These are phyloP conservation scores for Parnassius orleans DNA, from an alignment of 2,888 invertebrate species.

Conservation along the genomic window DNA sequence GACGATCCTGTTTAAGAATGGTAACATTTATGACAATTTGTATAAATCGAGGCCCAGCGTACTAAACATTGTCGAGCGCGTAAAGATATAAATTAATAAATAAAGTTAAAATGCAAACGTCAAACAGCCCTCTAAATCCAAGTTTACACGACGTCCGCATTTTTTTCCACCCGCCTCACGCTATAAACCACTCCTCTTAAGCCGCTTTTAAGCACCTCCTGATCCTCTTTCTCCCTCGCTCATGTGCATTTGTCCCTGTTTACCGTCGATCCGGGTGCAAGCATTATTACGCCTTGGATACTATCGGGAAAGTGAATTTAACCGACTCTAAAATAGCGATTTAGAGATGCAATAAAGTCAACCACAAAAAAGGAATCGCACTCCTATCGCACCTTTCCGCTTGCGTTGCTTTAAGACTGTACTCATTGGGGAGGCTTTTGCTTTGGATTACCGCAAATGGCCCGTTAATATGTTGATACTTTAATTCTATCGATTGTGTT, in stretches of 20 bases:
- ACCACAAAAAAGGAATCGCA: conserved; percentile 2
- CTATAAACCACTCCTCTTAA: conserved; percentile 40
- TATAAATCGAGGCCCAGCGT: no score
- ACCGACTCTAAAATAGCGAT: conserved; percentile 22
- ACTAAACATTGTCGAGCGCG: not conserved
- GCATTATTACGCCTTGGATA: conserved; percentile 21
- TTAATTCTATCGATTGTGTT: no score
- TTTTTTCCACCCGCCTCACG: conserved; percentile 34
- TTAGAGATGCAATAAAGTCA: conserved; percentile 16
- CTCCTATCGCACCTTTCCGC: not conserved
- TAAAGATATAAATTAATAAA: conserved; percentile 7
- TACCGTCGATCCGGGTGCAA: conserved; percentile 13
- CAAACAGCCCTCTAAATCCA: conserved; percentile 11
- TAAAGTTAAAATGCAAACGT: conserved; percentile 7
- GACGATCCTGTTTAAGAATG: no score
- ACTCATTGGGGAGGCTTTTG: no score
- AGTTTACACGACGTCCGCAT: conserved; percentile 9
- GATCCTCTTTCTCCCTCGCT: conserved; percentile 24
- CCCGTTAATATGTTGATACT: no score
- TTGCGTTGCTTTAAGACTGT: not conserved
- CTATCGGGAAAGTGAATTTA: conserved; percentile 28
- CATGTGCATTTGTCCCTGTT: conserved; percentile 20
- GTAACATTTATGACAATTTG: no score
- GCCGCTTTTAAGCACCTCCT: conserved; percentile 37
- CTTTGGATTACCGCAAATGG: no score